Conservation (phyloP, 1,140 invertebrate species). For the Asbolus verrucosus region DNA sequence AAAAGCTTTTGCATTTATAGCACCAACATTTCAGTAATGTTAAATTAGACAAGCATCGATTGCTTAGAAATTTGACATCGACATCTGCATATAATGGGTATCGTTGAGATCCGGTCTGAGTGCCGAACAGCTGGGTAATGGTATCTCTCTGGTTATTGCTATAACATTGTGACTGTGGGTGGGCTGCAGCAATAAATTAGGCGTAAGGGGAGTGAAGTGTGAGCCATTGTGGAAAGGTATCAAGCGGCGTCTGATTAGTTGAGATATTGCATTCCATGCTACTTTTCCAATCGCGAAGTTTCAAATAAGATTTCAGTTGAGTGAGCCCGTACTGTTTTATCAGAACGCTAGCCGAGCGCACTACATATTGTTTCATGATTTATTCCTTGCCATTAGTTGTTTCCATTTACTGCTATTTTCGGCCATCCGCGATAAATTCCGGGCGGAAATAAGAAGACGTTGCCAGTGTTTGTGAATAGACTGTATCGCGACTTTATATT, state of each 20-base stretch:
- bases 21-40: no score
- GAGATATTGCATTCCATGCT: conserved; percentile 35
- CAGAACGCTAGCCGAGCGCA: conserved; percentile 39
- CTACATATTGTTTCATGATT: conserved; percentile 50
- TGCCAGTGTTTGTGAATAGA: conserved; percentile 38
- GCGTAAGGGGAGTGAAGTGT: neutral
- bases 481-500: conserved; percentile 39
- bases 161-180: no score
- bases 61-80: no score
- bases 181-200: neutral
- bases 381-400: conserved; percentile 50
- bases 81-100: no score
- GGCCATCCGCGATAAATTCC: conserved; percentile 47
- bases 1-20: no score
- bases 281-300: conserved; percentile 46
- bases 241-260: conserved; percentile 5
- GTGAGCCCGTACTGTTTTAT: conserved; percentile 47
- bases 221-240: neutral
- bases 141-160: no score
- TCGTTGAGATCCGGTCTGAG: no score
- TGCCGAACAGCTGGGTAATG: no score
- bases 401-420: conserved; percentile 47
- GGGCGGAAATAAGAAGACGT: conserved; percentile 40
- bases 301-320: conserved; percentile 47
- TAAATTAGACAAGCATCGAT: no score